Evolutionary conservation across 1,140 invertebrate species (phyloP), one percentile per base, ranked within the genome.

Genomic region (Hermatobates lingyangjiaoensis): DNA sequence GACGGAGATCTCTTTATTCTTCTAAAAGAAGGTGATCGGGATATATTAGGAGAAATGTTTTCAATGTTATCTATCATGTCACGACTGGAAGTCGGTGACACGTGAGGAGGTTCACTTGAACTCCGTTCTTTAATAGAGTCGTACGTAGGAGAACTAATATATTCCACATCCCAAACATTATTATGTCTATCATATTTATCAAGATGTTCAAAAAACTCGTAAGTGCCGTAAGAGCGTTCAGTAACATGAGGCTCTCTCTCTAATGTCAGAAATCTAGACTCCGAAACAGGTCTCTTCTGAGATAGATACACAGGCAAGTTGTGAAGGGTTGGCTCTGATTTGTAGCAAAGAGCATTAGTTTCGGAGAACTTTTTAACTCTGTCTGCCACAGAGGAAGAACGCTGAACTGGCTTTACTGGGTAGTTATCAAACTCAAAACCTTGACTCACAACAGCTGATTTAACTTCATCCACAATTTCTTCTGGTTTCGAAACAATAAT

Each of bases 261-360:
- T 67, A 76, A 74, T 54, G 70, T 72, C 58, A 72, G 73, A 63
- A 85, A 83, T 56, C 74, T 73, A 0, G 81, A 85, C 56, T 79
- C 71, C 2, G 74, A 76, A 0, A 83, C 81, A 15, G 80, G 78
- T 61, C 74, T 75, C 51, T 77, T 79, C 54, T 80, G 70, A 15
- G 73, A 67, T 30, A 85, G 66, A 61, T 83, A 83, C 15, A 75
- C 62, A 50, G 70, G 73, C 14, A 75, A 53, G 24, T 74, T 68
- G 58, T 76, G 64, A 57, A 74, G 53, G 28, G 72, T 72, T 0
- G 74, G 72, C 61, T 79, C 69, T 44, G 68, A 68, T 61, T 62
- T 68, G 54, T 59, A 65, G 7, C 27, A 25, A 5, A 45, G 27
- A 15, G 38, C 45, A 5, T 48, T 20, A 15, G 14, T 27, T 48